These are phyloP conservation scores for Mastomys coucha DNA, from an alignment of 2,113 vertebrate species.

Conservation along the genomic window DNA sequence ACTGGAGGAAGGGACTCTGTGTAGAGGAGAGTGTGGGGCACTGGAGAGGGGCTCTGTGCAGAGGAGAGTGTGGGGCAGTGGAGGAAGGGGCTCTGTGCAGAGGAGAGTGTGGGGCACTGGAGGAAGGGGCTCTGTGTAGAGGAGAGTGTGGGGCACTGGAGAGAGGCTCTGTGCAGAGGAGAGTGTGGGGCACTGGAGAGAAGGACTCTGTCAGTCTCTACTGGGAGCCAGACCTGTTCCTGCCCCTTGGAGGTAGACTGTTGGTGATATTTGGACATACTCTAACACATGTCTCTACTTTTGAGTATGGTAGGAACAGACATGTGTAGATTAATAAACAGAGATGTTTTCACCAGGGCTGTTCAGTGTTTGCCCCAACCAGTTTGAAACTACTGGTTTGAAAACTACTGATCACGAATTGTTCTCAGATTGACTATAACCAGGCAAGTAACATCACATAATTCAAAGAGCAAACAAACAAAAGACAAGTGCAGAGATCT, in stretches of 20 bases:
- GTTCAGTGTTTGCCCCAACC: not conserved
- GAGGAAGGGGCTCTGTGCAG: fast-evolving
- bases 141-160: too few species aligned
- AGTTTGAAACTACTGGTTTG: too few species aligned
- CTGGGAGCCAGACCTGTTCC: fast-evolving
- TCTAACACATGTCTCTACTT: not conserved
- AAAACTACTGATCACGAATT: not conserved
- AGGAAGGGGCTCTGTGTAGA: fast-evolving
- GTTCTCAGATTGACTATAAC: not conserved
- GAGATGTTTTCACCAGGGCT: not conserved
- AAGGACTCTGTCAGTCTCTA: not conserved
- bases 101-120: too few species aligned
- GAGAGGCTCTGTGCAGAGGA: too few species aligned
- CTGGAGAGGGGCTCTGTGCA: fast-evolving
- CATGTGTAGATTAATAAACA: fast-evolving
- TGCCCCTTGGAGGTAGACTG: not conserved
- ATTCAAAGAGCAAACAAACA: not conserved
- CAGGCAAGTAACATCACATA: not conserved
- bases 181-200: fast-evolving
- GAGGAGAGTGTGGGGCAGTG: too few species aligned
- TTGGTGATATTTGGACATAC: not conserved
- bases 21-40: too few species aligned
- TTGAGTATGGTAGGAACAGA: not conserved
- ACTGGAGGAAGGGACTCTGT: fast-evolving
- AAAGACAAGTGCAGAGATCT: not conserved